Base-by-base conservation (phyloP, 92 coral and sea anemone species). In the Nematostella vectensis region DNA sequence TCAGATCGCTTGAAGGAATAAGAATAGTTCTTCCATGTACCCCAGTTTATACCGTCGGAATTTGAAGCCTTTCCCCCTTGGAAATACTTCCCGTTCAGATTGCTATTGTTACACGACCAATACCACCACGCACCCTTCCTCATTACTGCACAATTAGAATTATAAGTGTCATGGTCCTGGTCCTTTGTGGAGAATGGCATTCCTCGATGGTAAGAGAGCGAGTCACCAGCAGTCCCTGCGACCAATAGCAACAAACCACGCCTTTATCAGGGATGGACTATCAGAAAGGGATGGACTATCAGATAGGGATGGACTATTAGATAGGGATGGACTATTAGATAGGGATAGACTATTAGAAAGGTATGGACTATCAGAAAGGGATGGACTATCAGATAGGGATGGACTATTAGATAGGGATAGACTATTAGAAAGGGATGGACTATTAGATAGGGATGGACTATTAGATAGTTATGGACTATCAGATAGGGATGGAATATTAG, bases 51-150 rank as follows among this genome's bases (percentile, higher is more conserved):
- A 13, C 80, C 86, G 28, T 72, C 67, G 50, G 71, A 75, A 43
- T 27, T 48, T 4, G 86, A 72, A 11, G 50, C 23, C 53, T 72
- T 74, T 29, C 16, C 39, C 1, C 86, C 76, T 29, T 72, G 86
- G 55, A 4, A 76, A 36, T 79, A 79, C 33, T 24, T 24, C n/a
- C 79, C 84, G 42, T 77, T 77, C 59, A 77, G 57, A 31, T 77
- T 77, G 22, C 69, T 40, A 17, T 23, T 0, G 15, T 77, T 68
- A 26, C 83, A 77, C 8, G 11, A 21, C 1, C 36, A 29, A 37
- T 77, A 70, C 83, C 83, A 77, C 83, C 83, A 77, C 4, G 69
- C 84, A 27, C 84, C 79, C 13, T 77, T 54, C 28, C 11, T 57
- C 6, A 2, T 21, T 8, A 50, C 74, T 4, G 84, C 79, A 29